phyloP scores from a whole-genome alignment of 2,797 vertebrate species.

The Gambelia wislizenii region DNA sequence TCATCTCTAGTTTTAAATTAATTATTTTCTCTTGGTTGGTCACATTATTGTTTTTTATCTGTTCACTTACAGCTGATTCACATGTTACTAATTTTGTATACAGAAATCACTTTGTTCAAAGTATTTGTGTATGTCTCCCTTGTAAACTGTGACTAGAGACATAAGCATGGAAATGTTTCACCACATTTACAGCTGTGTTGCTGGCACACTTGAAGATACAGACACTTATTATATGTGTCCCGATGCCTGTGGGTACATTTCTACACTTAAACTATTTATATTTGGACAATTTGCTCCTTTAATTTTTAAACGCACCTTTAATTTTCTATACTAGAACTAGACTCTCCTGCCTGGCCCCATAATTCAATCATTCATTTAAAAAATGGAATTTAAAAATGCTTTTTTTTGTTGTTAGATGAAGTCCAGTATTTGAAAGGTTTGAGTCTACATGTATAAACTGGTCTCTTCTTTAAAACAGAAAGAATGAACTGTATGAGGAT shows the following conservation, averaged over 20 bases:
- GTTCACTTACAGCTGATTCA: background rate
- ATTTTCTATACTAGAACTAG: background rate
- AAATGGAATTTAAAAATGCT: background rate
- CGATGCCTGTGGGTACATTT: background rate
- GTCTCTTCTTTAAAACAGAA: constrained; percentile 32
- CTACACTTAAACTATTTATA: background rate
- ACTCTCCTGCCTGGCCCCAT: background rate
- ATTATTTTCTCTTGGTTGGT: background rate
- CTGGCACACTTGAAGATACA: background rate
- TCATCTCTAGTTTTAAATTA: background rate
- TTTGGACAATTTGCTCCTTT: background rate
- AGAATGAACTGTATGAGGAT: background rate
- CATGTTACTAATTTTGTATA: background rate
- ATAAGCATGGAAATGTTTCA: background rate
- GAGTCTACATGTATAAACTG: constrained; percentile 27
- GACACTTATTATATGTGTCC: background rate
- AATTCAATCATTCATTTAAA: constrained; percentile 7
- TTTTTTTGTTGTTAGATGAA: background rate
- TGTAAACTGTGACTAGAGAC: background rate
- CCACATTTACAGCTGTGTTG: background rate
- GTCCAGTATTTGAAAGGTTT: background rate
- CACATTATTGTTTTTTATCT: background rate
- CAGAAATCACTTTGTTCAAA: background rate
- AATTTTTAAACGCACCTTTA: background rate
- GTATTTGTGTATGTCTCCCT: background rate